Base-by-base conservation (phyloP, 2,113 vertebrate genomes). In the Mus spicilegus region DNA sequence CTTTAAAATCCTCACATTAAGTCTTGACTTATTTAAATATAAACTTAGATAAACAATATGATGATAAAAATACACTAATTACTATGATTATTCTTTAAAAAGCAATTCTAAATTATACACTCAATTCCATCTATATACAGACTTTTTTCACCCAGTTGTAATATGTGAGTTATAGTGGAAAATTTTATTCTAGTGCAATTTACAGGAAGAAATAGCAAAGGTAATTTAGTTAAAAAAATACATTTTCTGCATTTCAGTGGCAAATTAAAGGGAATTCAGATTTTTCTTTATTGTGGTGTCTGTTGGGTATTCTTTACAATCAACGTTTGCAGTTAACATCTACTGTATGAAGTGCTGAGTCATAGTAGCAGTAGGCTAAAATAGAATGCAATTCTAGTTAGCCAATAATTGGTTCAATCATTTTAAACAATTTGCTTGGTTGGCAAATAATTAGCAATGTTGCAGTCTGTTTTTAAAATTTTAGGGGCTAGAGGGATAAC, bases 151-250 rank as follows among this genome's bases (percentile, higher is more conserved):
- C 2, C 7, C 56, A 78, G 54, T 16, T 95, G 26, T 80, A 89
- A 46, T 76, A 26, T 16, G 24, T 65, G 26, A 46, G 61, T 89
- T 81, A 87, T 3, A 81, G 72, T 63, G 86, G 81, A 95, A 36
- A 81, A 89, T 65, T 86, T 93, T 1, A 58, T 81, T 75, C 85
- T 89, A 82, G 36, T 84, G 39, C 12, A 73, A 65, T 77, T 92
- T 89, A 77, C 7, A 84, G 49, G 95, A 96, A 58, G 12, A 85
- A 69, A 93, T 24, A 26, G 10, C 17, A 67, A 90, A 81, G 4
- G 12, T 30, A 92, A 65, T 28, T 87, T 16, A 75, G 19, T 30
- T 75, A 65, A 17, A 16, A 67, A 42, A 86, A 90, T 69, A 88
- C 81, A 33, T 26, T 33, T 72, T 67, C 10, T 89, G 2, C 19